These are phyloP conservation scores for Phacellophora camtschatica DNA, from an alignment of 30 jellyfish, hydroid and myxozoan species.

Conservation along the genomic window DNA sequence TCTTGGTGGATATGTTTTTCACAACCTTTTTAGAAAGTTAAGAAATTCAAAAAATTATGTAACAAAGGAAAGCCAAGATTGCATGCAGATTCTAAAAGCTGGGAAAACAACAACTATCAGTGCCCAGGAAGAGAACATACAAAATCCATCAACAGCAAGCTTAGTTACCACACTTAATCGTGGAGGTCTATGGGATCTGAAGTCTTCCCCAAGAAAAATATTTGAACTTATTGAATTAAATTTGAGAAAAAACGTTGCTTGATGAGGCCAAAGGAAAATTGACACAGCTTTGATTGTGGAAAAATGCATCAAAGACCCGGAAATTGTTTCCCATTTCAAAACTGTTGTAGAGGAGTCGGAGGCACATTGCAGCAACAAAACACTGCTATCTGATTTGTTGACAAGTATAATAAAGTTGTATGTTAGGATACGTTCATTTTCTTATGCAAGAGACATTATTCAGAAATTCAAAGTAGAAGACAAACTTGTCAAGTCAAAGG, in stretches of 20 bases:
- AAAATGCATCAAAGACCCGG: background rate
- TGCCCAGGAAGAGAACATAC: background rate
- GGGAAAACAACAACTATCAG: background rate
- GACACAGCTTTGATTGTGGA: background rate
- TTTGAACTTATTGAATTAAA: background rate
- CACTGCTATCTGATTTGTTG: background rate
- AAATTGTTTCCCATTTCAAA: background rate
- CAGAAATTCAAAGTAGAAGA: background rate
- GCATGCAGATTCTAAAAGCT: background rate
- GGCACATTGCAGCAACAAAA: background rate
- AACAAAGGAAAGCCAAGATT: background rate
- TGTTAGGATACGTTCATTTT: constrained; percentile 11
- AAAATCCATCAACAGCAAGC: background rate
- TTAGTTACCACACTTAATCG: background rate
- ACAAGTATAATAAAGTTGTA: background rate
- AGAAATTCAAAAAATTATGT: background rate
- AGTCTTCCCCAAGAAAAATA: background rate
- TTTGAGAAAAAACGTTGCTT: background rate
- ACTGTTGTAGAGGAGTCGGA: background rate
- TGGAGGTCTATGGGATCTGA: background rate
- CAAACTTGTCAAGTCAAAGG: background rate
- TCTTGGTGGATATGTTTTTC: background rate
- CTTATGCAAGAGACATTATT: background rate
- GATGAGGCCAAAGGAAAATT: background rate
- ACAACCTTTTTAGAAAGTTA: background rate